Evolutionary conservation across 2,888 invertebrate species (phyloP), one percentile per base, ranked within the genome.

Genomic region (Psylliodes chrysocephalus): DNA sequence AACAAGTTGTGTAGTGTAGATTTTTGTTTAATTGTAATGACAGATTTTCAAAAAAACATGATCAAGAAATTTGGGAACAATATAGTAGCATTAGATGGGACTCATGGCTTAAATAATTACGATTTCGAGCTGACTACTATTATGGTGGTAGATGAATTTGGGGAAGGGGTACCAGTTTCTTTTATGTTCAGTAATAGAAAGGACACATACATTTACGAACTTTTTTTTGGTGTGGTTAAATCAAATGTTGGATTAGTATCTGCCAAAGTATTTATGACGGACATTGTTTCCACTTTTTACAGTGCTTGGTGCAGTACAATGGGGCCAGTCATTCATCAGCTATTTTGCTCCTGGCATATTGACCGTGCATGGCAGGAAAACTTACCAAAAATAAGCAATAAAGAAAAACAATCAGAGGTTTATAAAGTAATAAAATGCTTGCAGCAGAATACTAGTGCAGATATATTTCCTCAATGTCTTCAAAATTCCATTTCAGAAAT

Each of bases 151-250:
- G 63, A 64, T 67, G 62, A 67, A 25, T 63, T 64, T 68, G 57
- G 61, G 2, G 49, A 68, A 64, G 68, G 64, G 10, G 1, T 68
- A 12, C 63, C 68, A 17, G 63, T 61, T 19, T 51, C 66, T 6
- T 61, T 64, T 44, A 68, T 68, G 68, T 67, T 68, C 64, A 33
- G 18, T 12, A 68, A 68, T 30, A 47, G 60, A 15, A 68, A 66
- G 25, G 64, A 68, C 44, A 64, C 66, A 42, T 61, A 54, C n/a
- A 55, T 67, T 12, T 40, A 51, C 30, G 22, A 65, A 60, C n/a
- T n/a, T n/a, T n/a, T n/a, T n/a, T n/a, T n/a, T n/a, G n/a, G n/a
- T n/a, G n/a, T n/a, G n/a, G n/a, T 65, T 49, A 53, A 54, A 55
- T 10, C 33, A 46, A 28, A 59, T 38, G 46, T 51, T 59, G 17